phyloP scores from a whole-genome alignment of 2,888 invertebrate species.

The Acanthacorydalis orientalis region DNA sequence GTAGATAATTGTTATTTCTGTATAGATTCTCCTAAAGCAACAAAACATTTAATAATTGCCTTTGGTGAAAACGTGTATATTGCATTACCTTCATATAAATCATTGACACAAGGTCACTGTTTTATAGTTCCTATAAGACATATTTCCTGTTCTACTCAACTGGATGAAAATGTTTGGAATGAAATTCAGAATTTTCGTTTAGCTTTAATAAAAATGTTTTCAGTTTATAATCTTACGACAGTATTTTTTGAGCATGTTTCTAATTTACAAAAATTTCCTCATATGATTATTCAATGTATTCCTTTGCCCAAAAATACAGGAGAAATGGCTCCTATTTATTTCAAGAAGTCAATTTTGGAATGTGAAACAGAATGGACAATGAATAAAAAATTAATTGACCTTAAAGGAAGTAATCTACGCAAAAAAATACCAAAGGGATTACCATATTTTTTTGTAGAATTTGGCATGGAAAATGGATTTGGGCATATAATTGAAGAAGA shows the following conservation, averaged over 20 bases:
- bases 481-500: conserved; percentile 97
- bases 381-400: conserved; percentile 77
- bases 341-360: conserved; percentile 93
- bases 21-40: conserved; percentile 59
- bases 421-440: conserved; percentile 80
- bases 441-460: conserved; percentile 89
- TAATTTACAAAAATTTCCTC: conserved; percentile 55
- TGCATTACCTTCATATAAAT: conserved; percentile 61
- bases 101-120: conserved; percentile 73
- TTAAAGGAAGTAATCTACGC: conserved; percentile 54
- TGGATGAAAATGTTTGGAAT: conserved; percentile 91
- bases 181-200: conserved; percentile 70
- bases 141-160: conserved; percentile 54
- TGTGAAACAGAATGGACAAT: conserved; percentile 90
- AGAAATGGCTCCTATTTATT: conserved; percentile 86
- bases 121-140: conserved; percentile 74
- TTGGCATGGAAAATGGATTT: conserved; percentile 80
- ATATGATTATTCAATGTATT: conserved; percentile 79
- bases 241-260: conserved; percentile 84
- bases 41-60: conserved; percentile 71
- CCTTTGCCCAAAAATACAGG: conserved; percentile 71
- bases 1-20: conserved; percentile 73
- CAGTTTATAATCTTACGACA: conserved; percentile 40
- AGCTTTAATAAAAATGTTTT: conserved; percentile 63
- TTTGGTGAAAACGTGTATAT: conserved; percentile 73